Percentiles rank a stretch among this genome's conserved stretches.
Evolutionary conservation across 2,888 invertebrate genomes (phyloP).

Genomic region (Eupithecia insigniata): DNA sequence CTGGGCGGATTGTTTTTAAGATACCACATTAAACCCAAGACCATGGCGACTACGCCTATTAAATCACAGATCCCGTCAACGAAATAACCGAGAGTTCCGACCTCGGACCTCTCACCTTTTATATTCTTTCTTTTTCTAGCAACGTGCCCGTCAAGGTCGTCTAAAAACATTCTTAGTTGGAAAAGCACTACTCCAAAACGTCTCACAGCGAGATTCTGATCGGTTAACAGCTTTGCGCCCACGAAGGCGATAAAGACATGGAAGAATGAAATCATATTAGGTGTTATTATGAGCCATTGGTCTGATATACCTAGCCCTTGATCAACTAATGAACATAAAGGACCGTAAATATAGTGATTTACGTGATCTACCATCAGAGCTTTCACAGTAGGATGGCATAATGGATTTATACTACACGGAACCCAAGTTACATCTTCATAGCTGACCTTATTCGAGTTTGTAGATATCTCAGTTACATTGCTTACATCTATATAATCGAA

Average conservation of each 20-base stretch:
- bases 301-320: constrained; percentile 86
- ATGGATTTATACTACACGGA: constrained; percentile 88
- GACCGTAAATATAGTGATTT: constrained; percentile 93
- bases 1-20: constrained; percentile 89
- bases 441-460: constrained; percentile 53
- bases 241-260: constrained; percentile 90
- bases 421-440: constrained; percentile 85
- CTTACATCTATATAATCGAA: constrained; percentile 56
- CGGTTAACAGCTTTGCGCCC: constrained; percentile 90
- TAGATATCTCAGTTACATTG: constrained; percentile 59
- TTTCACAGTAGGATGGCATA: constrained; percentile 93
- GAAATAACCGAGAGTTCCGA: constrained; percentile 92
- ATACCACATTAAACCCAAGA: constrained; percentile 88
- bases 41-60: constrained; percentile 88
- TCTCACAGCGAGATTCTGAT: constrained; percentile 88
- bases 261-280: constrained; percentile 92
- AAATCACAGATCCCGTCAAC: constrained; percentile 93
- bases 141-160: constrained; percentile 94
- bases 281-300: constrained; percentile 86
- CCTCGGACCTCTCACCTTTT: constrained; percentile 90
- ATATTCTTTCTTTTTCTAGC: constrained; percentile 90
- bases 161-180: constrained; percentile 91
- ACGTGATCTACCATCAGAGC: constrained; percentile 92
- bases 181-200: constrained; percentile 90
- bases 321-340: constrained; percentile 90